Evolutionary conservation across 2,888 invertebrate species (phyloP).

Genomic region (Perdita meconis): DNA sequence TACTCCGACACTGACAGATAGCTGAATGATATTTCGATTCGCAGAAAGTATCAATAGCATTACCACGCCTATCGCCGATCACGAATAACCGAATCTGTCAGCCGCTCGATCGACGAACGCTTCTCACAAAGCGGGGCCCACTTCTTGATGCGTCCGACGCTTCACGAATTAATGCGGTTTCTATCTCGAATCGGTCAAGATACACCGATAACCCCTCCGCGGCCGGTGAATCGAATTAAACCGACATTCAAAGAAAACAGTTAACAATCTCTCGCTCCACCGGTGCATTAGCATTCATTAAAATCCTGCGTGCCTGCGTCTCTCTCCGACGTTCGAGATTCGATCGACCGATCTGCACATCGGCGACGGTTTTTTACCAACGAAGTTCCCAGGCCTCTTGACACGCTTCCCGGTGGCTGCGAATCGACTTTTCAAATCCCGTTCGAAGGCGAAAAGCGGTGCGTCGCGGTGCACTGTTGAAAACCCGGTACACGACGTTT

Average conservation of each 20-base stretch:
- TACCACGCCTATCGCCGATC: too few species aligned
- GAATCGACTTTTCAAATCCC: background rate
- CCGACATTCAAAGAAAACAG: background rate
- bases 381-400: background rate
- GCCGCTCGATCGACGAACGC: too few species aligned
- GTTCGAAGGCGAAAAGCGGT: background rate
- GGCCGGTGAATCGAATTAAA: background rate
- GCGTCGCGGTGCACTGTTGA: background rate
- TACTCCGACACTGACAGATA: background rate
- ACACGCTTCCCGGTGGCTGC: background rate
- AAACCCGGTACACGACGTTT: background rate
- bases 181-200: too few species aligned
- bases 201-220: too few species aligned
- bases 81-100: too few species aligned
- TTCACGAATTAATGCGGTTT: too few species aligned
- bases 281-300: background rate
- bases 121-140: too few species aligned
- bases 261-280: background rate
- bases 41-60: too few species aligned
- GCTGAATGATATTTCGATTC: too few species aligned
- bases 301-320: background rate
- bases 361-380: background rate
- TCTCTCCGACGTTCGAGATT: background rate
- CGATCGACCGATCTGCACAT: background rate
- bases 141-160: too few species aligned